These are phyloP conservation scores for Gasterosteus nipponicus DNA, from an alignment of 2,113 vertebrate species.

Conservation along the genomic window DNA sequence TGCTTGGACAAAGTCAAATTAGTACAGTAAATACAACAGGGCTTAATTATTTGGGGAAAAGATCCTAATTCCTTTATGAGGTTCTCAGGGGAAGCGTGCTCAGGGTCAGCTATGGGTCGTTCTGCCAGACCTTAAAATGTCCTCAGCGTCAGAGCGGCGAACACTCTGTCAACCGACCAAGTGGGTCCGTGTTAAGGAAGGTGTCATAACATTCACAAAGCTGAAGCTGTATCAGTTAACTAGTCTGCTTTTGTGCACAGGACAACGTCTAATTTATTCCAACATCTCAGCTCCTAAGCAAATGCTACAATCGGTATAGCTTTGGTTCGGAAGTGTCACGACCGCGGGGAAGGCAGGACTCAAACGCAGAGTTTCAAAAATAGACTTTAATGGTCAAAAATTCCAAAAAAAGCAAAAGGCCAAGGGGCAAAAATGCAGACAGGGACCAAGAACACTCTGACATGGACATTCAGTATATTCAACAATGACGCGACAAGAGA, in stretches of 20 bases:
- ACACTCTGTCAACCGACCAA: not conserved
- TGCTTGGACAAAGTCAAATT: not conserved
- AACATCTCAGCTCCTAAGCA: not conserved
- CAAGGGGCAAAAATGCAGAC: too few species aligned
- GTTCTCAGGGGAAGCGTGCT: constrained; percentile 10
- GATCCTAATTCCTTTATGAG: constrained; percentile 1
- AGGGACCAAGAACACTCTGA: too few species aligned
- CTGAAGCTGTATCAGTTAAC: not conserved
- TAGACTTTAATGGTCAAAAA: too few species aligned
- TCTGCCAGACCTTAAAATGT: constrained; percentile 16
- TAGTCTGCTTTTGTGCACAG: not conserved
- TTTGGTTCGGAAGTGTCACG: not conserved
- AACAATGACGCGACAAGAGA: too few species aligned
- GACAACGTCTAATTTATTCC: not conserved
- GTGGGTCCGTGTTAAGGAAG: not conserved
- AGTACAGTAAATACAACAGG: not conserved
- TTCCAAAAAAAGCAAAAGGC: too few species aligned
- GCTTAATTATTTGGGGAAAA: not conserved
- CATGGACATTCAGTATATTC: too few species aligned
- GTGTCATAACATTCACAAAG: not conserved
- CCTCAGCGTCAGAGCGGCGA: not conserved
- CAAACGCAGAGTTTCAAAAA: too few species aligned
- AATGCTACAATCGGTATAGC: not conserved
- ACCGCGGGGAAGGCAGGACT: too few species aligned
- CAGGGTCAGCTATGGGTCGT: constrained; percentile 13